Evolutionary conservation across 2,888 invertebrate genomes (phyloP).

Genomic region (Chesias legatella): DNA sequence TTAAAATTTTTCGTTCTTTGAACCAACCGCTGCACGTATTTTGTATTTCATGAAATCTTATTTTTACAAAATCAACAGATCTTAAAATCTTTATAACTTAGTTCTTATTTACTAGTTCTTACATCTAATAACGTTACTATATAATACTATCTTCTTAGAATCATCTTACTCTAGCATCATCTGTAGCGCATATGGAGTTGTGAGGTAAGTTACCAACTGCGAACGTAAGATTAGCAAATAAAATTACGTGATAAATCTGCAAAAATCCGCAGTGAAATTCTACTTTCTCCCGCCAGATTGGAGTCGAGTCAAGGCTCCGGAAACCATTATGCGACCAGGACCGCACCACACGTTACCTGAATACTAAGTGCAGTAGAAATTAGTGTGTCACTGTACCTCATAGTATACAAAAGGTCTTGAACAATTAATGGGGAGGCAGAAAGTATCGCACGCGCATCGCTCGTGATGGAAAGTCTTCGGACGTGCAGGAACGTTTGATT

Average conservation of each 20-base stretch:
- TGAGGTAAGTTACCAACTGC: too few relatives aligned
- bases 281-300: slow-evolving; percentile 62
- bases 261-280: slow-evolving; percentile 43
- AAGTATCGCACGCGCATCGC: slow-evolving; percentile 30
- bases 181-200: too few relatives aligned
- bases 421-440: slow-evolving; percentile 52
- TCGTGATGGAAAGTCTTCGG: slow-evolving; percentile 43
- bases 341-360: slow-evolving; percentile 41
- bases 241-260: neutral
- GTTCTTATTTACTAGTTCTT: too few relatives aligned
- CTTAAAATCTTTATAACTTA: too few relatives aligned
- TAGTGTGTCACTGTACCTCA: slow-evolving; percentile 10
- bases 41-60: too few relatives aligned
- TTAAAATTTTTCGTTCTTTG: too few relatives aligned
- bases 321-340: slow-evolving; percentile 49
- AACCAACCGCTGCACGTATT: too few relatives aligned
- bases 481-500: slow-evolving; percentile 32
- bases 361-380: slow-evolving; percentile 51
- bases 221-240: too few relatives aligned
- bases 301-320: slow-evolving; percentile 51
- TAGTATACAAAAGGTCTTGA: slow-evolving; percentile 34
- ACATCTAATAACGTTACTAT: too few relatives aligned
- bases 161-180: too few relatives aligned
- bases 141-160: too few relatives aligned
- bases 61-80: too few relatives aligned